Evolutionary conservation across 2,888 invertebrate genomes (phyloP).

Genomic region (Eupsilia transversa): DNA sequence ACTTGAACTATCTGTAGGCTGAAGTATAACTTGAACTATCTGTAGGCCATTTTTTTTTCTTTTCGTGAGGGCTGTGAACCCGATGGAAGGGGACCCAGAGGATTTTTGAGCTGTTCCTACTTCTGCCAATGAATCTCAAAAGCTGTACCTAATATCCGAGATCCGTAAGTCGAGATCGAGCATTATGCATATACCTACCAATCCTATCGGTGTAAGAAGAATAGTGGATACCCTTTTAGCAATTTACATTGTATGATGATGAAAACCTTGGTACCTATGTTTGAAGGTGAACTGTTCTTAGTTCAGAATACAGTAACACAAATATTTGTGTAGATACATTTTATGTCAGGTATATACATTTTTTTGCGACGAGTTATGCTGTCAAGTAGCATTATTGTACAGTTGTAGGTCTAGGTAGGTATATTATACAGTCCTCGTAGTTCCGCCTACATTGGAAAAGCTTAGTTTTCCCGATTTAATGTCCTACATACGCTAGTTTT

Average conservation of each 20-base stretch:
- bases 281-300: constrained; percentile 5
- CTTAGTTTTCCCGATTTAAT: constrained; percentile 27
- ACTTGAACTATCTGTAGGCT: constrained; percentile 15
- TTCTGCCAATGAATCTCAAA: constrained; percentile 13
- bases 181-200: constrained; percentile 30
- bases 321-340: not conserved
- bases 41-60: not conserved
- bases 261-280: not conserved
- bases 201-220: constrained; percentile 40
- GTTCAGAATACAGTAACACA: not conserved
- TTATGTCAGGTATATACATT: too few species aligned
- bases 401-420: not conserved
- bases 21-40: constrained; percentile 20
- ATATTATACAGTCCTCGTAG: not conserved
- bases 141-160: constrained; percentile 3
- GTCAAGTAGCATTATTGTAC: not conserved
- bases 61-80: constrained; percentile 35
- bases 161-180: constrained; percentile 1
- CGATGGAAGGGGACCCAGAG: too few species aligned
- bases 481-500: constrained; percentile 20
- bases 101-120: not conserved
- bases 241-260: constrained; percentile 33
- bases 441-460: constrained; percentile 22
- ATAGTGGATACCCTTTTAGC: constrained; percentile 41
- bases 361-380: not conserved